Base-by-base conservation (phyloP, 1,140 invertebrate genomes). In the Drosophila lacertosa region DNA sequence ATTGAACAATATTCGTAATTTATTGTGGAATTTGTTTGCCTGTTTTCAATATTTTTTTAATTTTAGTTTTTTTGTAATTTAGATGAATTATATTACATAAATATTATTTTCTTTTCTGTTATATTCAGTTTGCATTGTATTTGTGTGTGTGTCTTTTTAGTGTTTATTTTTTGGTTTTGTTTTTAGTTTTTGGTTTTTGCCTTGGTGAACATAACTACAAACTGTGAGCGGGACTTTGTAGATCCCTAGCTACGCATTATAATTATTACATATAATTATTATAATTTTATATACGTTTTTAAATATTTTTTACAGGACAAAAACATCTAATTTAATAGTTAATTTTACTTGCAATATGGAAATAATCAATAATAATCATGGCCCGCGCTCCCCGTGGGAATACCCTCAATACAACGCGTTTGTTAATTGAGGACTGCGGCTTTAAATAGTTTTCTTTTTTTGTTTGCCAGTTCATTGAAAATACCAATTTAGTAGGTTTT, bases 11-110 rank as follows among this genome's bases (percentile, higher is more conserved):
- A 77, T 58, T 84, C 42, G 60, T 86, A 70, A 88, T 48, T 74
- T 83, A 20, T 84, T 63, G 62, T 54, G 65, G 65, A 79, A 75
- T 60, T 82, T 62, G 33, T 62, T 65, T 76, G 66, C 58, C 57
- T 66, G 72, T 50, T 33, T 40, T 70, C 26, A 57, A 45, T 37
- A 24, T 20, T 39, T 47, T 39, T 54, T 32, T 50, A n/a, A 59
- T 44, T 39, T 18, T 64, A 44, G 40, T 37, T 55, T 33, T 64
- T 48, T 39, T 75, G 62, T 64, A 84, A 84, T 83, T 83, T 83
- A 84, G 74, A 72, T 88, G 74, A 88, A 82, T 88, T 88, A 88
- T 88, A 66, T 88, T 88, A 88, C 82, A 88, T 88, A 88, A 88
- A 88, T 88, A 88, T 88, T 88, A 88, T 88, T 84, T 62, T 39